Evolutionary conservation across 2,888 invertebrate genomes (phyloP), one percentile per base, ranked within the genome.

Genomic region (Scaeva pyrastri): DNA sequence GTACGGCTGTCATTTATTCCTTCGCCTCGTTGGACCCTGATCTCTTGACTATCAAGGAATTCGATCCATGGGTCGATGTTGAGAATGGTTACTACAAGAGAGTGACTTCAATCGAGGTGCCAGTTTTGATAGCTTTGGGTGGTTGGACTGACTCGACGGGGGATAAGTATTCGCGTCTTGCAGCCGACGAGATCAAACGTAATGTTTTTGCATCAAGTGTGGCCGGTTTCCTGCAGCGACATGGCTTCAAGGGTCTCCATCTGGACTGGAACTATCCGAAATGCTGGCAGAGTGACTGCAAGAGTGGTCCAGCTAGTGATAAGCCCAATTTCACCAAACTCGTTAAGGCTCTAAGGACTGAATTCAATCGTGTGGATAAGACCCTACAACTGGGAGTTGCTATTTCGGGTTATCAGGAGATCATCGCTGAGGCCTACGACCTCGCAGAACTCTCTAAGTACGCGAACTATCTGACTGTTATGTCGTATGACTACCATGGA

Each of bases 251-350:
- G 87, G 98, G 98, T 5, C 93, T 98, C 0, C 98, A 98, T 89
- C 91, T 98, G 26, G 98, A 98, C 90, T 98, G 98, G 98, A 97
- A 98, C 90, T 98, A 98, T 91, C 98, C 98, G 0, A 96, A 96
- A 83, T 98, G 97, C 90, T 97, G 97, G 97, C 97, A 98, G 91
- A 97, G 97, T 88, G 96, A 97, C 90, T 98, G 97, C 91, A 95
- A 95, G 55, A 96, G 95, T 89, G 97, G 97, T 0, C 96, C 97
- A 0, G 94, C 94, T 0, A 95, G 95, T 21, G 98, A 98, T 90
- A 96, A 95, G 89, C 94, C 95, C 0, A 97, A 97, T 90, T 96
- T 96, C 88, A 95, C 96, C 0, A 96, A 95, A 91, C 93, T 98
- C 19, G 92, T 97, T 16, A 94, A 95, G 92, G 96, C 96, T 91